A percentile compares a stretch with the other conserved stretches of the same genome.
These are phyloP conservation scores for Tetramorium bicarinatum DNA, from an alignment of 2,888 invertebrate species.

Conservation along the genomic window DNA sequence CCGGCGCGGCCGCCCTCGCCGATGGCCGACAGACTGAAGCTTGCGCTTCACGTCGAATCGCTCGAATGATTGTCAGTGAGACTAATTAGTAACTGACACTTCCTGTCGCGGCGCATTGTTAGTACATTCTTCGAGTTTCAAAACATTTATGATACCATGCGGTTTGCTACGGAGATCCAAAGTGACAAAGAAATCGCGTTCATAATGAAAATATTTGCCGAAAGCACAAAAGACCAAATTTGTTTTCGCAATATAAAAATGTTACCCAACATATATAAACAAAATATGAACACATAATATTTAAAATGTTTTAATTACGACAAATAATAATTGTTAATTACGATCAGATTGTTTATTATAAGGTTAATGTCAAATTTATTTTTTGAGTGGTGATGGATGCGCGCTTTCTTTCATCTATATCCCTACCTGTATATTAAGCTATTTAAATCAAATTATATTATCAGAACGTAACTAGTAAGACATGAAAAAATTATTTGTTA, in stretches of 20 bases:
- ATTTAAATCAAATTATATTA: too few relatives aligned
- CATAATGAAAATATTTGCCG: neutral
- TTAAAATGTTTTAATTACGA: constrained; percentile 1
- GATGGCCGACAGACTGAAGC: constrained; percentile 62
- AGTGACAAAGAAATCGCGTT: constrained; percentile 7
- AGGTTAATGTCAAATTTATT: neutral
- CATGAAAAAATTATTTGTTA: too few relatives aligned
- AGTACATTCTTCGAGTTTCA: constrained; percentile 41
- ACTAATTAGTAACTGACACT: constrained; percentile 57
- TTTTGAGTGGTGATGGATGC: too few relatives aligned
- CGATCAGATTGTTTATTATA: neutral
- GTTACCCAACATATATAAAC: neutral
- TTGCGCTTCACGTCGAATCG: constrained; percentile 50
- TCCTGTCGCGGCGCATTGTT: constrained; percentile 48
- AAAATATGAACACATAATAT: neutral
- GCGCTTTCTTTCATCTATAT: too few relatives aligned
- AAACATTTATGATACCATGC: constrained; percentile 19
- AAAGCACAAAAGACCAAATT: neutral
- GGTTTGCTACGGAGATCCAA: neutral
- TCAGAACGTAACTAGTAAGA: too few relatives aligned
- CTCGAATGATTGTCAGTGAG: constrained; percentile 38
- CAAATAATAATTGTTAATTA: neutral
- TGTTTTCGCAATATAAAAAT: neutral
- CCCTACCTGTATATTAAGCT: too few relatives aligned
- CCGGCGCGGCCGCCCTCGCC: constrained; percentile 53